Percentiles rank a stretch among this genome's conserved stretches.
phyloP scores from a whole-genome alignment of 2,113 vertebrate genomes.

The Smithornis capensis region DNA sequence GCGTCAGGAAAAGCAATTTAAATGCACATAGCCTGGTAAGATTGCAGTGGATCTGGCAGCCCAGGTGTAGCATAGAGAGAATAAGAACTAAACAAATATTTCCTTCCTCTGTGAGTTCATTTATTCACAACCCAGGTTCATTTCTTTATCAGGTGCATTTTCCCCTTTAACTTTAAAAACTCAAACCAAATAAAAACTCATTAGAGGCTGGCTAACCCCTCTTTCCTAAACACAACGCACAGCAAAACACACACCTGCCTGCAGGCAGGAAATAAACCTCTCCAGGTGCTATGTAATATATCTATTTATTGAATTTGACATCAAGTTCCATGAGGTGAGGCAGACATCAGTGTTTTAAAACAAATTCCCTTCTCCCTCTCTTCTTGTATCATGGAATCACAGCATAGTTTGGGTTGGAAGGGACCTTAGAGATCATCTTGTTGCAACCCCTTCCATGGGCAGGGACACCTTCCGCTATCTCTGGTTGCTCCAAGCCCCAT shows the following conservation, averaged over 20 bases:
- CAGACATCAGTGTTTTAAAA: neutral
- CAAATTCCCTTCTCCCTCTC: neutral
- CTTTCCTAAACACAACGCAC: neutral
- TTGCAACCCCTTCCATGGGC: neutral
- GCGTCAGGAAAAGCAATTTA: slow-evolving; percentile 75
- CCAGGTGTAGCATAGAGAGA: slow-evolving; percentile 56
- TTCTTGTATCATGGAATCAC: neutral
- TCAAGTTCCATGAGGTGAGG: neutral
- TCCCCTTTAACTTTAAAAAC: neutral
- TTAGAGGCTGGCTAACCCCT: neutral
- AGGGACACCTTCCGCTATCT: neutral
- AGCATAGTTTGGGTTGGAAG: neutral
- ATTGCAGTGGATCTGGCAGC: slow-evolving; percentile 41
- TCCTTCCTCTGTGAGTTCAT: slow-evolving; percentile 39
- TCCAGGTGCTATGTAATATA: neutral
- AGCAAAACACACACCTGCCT: neutral
- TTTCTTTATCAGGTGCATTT: slow-evolving; percentile 46
- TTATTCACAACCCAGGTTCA: slow-evolving; percentile 22
- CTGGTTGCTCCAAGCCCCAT: fast-evolving
- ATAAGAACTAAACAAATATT: slow-evolving; percentile 56
- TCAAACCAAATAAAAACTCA: neutral
- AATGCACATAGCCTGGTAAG: slow-evolving; percentile 72
- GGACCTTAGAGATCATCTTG: neutral
- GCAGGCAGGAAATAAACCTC: neutral
- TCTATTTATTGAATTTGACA: neutral